Evolutionary conservation across 2,797 vertebrate genomes (phyloP), one percentile per base, ranked within the genome.

Genomic region (Neosalanx taihuensis): DNA sequence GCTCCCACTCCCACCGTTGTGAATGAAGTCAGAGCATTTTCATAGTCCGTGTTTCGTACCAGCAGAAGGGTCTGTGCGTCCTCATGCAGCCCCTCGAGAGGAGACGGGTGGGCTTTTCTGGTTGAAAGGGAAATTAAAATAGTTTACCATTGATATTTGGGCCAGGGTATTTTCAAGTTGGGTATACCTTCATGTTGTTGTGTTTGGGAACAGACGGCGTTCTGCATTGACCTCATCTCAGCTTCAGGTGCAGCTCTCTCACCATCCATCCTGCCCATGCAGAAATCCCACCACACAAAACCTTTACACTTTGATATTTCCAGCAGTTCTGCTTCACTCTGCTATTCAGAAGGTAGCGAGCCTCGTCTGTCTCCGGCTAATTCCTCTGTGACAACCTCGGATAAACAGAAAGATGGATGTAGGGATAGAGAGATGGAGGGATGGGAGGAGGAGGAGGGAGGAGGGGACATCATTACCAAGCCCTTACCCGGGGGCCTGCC

Each of bases 401-500:
- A 89, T 89, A 79, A 82, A 76, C 78, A 76, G 30, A 73, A 72
- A 78, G 73, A 51, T 29, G 70, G 83, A 73, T 79, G 62, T 70
- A 72, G 82, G 79, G 78, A 85, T 79, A 59, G 69, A 71, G 82
- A 79, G 79, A 85, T 72, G 66, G 75, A 76, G 74, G 18, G 18
- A 74, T 78, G 81, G 75, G 75, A 49, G 62, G 69, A 72, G 83
- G 49, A 33, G 30, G 12, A 12, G 66, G 49, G 60, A 68, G 62
- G 76, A 79, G 81, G 83, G 81, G 60, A 86, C 89, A 87, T 87
- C 85, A 88, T 92, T 89, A 88, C 86, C 78, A 63, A 84, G 78
- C 67, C n/a, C 17, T 81, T n/a, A 90, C 91, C 86, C 84, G 69
- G 73, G 89, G 88, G 89, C 88, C 85, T 89, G 80, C 75, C 73